Base-by-base conservation (phyloP, 1,140 invertebrate species). In the Macrocentrus cingulum region DNA sequence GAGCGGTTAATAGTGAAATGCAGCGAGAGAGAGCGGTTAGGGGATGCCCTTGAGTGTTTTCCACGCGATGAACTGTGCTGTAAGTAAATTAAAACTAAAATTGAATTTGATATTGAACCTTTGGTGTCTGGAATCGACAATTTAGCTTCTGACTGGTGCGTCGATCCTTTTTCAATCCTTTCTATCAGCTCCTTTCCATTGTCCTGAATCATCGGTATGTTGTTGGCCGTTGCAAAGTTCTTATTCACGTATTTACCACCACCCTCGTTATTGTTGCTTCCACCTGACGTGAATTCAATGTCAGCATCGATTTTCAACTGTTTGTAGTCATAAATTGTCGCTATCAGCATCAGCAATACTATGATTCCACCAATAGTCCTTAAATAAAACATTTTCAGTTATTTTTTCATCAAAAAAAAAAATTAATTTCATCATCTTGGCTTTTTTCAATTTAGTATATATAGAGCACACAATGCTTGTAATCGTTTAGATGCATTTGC, bases 281-380 rank as follows among this genome's bases (percentile, higher is more conserved):
- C 62, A 50, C 65, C 74, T 11, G 69, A 69, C 3, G 52, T 56
- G 8, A 70, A 76, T 44, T 76, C 74, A 18, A 68, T 58, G 44
- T 74, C 73, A n/a, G 41, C 49, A 16, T 77, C 78, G 0, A 48
- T 22, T 6, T 13, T 58, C 54, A 65, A 16, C 60, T 69, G 54
- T 69, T 64, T 53, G 66, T 72, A 65, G 51, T 86, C 84, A 71
- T 84, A 86, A 0, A 80, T 41, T 0, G 83, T 82, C 3, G 84
- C 83, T n/a, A 79, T 68, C 5, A 85, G 22, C 82, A 86, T 86
- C 69, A 85, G 69, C 2, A 82, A n/a, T 1, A 79, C 4, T 11
- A 84, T 78, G 0, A 76, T 42, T 3, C 76, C 61, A 8, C 74
- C 71, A 1, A 82, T 74, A 1, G 76, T 68, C 15, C 83, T 86